Evolutionary conservation across 2,888 invertebrate species (phyloP), one percentile per base, ranked within the genome.

Genomic region (Macaria notata): DNA sequence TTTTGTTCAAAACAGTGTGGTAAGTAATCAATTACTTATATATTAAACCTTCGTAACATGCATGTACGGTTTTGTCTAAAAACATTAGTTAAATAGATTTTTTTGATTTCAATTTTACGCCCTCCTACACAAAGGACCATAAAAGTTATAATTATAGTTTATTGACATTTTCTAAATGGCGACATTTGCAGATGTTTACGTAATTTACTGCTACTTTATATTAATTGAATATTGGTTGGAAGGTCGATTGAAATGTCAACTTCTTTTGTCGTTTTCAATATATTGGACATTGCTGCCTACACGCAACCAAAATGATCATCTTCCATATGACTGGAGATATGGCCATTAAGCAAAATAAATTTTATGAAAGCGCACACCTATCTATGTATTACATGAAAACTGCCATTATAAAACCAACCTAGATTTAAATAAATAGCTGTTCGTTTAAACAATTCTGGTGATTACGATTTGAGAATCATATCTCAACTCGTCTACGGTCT

Each of bases 1-100:
- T 84, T 76, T 81, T 84, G 63, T 79, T 86, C 65, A 80, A 83
- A 70, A 84, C 85, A 78, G 88, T 79, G 64, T 86, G 89, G 89
- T 89, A 71, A 88, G 88, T 79, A 61, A 19, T 19, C 19, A 19
- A 19, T 19, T 19, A 19, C 19, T 19, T 19, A 19, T 19, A 19
- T 19, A 19, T 19, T 19, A 19, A 1, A 19, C 2, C 19, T 19
- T 19, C 19, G 1, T 19, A 19, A 19, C 19, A 19, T 19, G 19
- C 19, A 19, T 19, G 19, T 19, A 19, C 19, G 19, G 19, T 19
- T 19, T 19, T 19, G 19, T 19, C 19, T 19, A 19, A 19, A 19
- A 19, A 19, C 1, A 19, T 19, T 19, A 19, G 19, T 2, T 41
- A 41, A 8, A 9, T 41, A 3, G 6, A 8, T 41, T 5, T 41